phyloP scores from a whole-genome alignment of 2,797 vertebrate genomes.

The Astyanax mexicanus region DNA sequence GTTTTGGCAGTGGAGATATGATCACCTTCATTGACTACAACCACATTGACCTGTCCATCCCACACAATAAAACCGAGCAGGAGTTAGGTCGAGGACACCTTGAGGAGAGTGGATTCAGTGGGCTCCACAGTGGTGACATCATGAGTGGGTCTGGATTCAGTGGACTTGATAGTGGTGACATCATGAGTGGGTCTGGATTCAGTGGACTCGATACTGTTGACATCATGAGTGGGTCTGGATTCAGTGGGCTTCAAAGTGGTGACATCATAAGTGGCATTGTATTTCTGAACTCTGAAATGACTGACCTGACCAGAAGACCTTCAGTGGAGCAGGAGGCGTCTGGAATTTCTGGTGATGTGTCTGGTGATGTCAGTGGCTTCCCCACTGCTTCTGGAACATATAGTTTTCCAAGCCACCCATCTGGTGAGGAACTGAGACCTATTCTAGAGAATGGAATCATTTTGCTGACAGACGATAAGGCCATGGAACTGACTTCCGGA shows the following conservation, averaged over 20 bases:
- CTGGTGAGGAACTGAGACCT: constrained; percentile 58
- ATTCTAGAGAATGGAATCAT: constrained; percentile 68
- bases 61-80: constrained; percentile 55
- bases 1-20: constrained; percentile 59
- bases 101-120: constrained; percentile 56
- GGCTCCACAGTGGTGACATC: constrained; percentile 13
- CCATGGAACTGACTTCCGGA: constrained; percentile 73
- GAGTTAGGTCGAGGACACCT: constrained; percentile 58
- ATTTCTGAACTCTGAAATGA: constrained; percentile 72
- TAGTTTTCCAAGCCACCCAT: constrained; percentile 68
- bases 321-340: constrained; percentile 83
- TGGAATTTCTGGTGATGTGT: constrained; percentile 76
- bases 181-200: constrained; percentile 62
- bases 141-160: constrained; percentile 65
- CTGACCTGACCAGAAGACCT: constrained; percentile 74
- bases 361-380: constrained; percentile 78
- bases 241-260: constrained; percentile 66
- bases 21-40: constrained; percentile 65
- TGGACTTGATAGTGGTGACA: constrained; percentile 52
- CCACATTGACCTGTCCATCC: constrained; percentile 55
- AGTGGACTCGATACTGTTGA: constrained; percentile 67
- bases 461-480: constrained; percentile 80
- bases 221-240: constrained; percentile 63
- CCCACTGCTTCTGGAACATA: constrained; percentile 72
- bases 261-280: constrained; percentile 59